Evolutionary conservation across 2,888 invertebrate species (phyloP).

Genomic region (Agrotis puta): DNA sequence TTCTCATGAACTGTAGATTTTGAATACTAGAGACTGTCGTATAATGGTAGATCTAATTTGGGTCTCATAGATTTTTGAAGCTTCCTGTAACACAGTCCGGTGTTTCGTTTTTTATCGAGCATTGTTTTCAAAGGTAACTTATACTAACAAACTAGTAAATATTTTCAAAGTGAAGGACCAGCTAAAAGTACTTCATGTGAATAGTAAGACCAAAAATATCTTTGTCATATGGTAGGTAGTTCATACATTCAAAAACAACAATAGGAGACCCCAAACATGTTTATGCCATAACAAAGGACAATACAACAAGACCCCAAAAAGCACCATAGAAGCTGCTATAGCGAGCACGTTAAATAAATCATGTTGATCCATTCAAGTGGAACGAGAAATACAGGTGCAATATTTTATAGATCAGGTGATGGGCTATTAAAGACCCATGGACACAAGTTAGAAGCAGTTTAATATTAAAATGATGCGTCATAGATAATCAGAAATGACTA

Average conservation of each 20-base stretch:
- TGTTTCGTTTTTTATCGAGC: not conserved
- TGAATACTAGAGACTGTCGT: not conserved
- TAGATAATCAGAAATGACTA: conserved; percentile 11
- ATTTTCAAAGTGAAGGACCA: not conserved
- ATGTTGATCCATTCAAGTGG: conserved; percentile 6
- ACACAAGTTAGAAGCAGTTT: conserved; percentile 6
- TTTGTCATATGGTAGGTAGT: conserved; percentile 2
- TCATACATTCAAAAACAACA: not conserved
- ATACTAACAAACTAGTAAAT: not conserved
- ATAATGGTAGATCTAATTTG: not conserved
- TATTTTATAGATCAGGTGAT: not conserved
- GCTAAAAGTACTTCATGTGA: too few relatives aligned
- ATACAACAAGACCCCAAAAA: not conserved
- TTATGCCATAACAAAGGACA: conserved; percentile 5
- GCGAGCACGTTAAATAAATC: not conserved
- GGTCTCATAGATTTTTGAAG: not conserved
- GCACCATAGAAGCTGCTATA: not conserved
- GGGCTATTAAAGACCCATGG: conserved; percentile 5
- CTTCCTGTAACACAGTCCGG: not conserved
- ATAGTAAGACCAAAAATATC: not conserved
- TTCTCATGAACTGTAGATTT: not conserved
- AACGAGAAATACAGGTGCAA: conserved; percentile 30
- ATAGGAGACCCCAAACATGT: conserved; percentile 6
- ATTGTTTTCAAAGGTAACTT: not conserved
- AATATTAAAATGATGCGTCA: conserved; percentile 15